phyloP scores from a whole-genome alignment of 2,888 invertebrate species.

The Athripsodes cinereus region DNA sequence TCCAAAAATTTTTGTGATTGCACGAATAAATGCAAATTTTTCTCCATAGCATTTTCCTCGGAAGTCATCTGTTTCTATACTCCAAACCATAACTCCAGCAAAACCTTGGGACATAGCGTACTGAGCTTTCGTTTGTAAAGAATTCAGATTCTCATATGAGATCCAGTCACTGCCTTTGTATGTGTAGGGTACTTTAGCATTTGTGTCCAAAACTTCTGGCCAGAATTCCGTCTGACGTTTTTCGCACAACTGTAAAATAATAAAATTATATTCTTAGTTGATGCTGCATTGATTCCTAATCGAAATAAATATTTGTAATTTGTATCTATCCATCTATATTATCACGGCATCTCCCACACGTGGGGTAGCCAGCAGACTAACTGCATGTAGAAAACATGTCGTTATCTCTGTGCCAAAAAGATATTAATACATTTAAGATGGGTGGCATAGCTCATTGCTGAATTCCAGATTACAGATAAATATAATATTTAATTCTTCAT shows the following conservation, averaged over 20 bases:
- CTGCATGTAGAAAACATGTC: too few relatives aligned
- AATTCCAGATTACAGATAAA: too few relatives aligned
- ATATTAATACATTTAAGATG: too few relatives aligned
- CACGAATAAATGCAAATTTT: conserved; percentile 54
- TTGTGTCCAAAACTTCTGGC: conserved; percentile 39
- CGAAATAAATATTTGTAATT: too few relatives aligned
- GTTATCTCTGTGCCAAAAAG: too few relatives aligned
- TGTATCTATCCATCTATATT: too few relatives aligned
- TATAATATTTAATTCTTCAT: too few relatives aligned
- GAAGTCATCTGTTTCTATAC: conserved; percentile 56
- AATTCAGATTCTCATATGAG: conserved; percentile 37
- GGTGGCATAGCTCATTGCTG: too few relatives aligned
- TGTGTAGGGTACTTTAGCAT: conserved; percentile 36
- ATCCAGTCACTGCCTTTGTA: conserved; percentile 37
- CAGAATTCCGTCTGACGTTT: conserved; percentile 46
- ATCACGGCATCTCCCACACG: too few relatives aligned
- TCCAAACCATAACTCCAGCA: conserved; percentile 57
- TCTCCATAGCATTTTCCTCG: conserved; percentile 41
- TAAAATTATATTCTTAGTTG: background rate
- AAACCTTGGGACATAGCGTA: conserved; percentile 33
- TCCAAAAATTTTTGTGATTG: conserved; percentile 45
- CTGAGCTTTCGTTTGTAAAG: conserved; percentile 28
- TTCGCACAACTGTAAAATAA: conserved; percentile 47
- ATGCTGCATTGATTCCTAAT: too few relatives aligned
- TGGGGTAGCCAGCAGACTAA: too few relatives aligned